Percentiles rank a stretch among this genome's conserved stretches.
Evolutionary conservation across 2,113 vertebrate genomes (phyloP).

Genomic region (Gracilinanus agilis): DNA sequence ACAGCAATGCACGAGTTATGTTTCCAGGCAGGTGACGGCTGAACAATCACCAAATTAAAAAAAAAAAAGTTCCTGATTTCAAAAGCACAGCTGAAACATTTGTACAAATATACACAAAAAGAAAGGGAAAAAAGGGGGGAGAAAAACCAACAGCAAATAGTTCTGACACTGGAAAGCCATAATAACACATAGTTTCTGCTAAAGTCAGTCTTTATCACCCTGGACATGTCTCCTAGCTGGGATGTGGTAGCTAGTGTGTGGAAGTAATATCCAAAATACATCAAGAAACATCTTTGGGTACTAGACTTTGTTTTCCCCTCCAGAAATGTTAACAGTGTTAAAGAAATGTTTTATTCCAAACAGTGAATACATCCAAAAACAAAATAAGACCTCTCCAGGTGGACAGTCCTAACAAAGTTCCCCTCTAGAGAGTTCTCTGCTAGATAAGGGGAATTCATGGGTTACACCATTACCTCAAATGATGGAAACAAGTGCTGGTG

Average conservation of each 20-base stretch:
- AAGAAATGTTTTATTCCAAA: slow-evolving; percentile 76
- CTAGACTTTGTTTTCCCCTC: slow-evolving; percentile 77
- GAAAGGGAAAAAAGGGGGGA: slow-evolving; percentile 13
- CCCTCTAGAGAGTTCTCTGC: slow-evolving; percentile 73
- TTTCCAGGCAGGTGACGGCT: slow-evolving; percentile 71
- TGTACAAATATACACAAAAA: slow-evolving; percentile 79
- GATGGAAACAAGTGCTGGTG: slow-evolving; percentile 80
- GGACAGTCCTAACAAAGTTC: slow-evolving; percentile 42
- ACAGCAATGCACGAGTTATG: slow-evolving; percentile 67
- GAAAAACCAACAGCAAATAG: slow-evolving; percentile 13
- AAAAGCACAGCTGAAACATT: slow-evolving; percentile 76
- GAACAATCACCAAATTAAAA: slow-evolving; percentile 73
- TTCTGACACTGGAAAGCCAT: slow-evolving; percentile 62
- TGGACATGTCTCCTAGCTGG: slow-evolving; percentile 57
- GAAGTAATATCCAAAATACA: slow-evolving; percentile 39
- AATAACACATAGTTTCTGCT: slow-evolving; percentile 72
- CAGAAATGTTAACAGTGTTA: slow-evolving; percentile 81
- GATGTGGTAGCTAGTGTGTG: slow-evolving; percentile 16
- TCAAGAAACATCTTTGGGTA: slow-evolving; percentile 69
- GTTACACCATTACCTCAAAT: slow-evolving; percentile 65
- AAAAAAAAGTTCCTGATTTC: slow-evolving; percentile 74
- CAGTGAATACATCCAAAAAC: slow-evolving; percentile 65
- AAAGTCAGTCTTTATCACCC: slow-evolving; percentile 68
- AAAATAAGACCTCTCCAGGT: slow-evolving; percentile 65
- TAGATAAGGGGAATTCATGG: slow-evolving; percentile 53